Evolutionary conservation across 2,113 vertebrate species (phyloP), one percentile per base, ranked within the genome.

Genomic region (Gasterosteus aculeatus): DNA sequence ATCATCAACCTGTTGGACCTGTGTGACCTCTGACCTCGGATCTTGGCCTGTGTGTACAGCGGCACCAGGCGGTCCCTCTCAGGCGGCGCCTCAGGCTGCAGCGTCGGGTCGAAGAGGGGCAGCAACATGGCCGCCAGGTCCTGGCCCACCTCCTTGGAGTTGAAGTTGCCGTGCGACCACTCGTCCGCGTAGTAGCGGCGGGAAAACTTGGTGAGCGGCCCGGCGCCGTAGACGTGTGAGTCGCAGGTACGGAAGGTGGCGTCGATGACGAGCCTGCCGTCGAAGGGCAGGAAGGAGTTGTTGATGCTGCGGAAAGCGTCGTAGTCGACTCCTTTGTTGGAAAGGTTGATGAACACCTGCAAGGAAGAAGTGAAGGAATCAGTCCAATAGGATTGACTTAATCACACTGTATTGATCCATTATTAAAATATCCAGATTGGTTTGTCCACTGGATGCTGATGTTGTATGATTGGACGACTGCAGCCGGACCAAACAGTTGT

Each of bases 141-240:
- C 75, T 85, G 95, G 22, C 98, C 98, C 59, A 98, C 88, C 82
- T 99, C 96, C 82, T 90, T 95, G 38, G 96, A 97, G 89, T 58
- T 97, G 91, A 97, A 97, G 89, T 87, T 85, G 75, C 79, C 91
- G 57, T 97, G 95, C 29, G 93, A 92, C 95, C 95, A 95, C 11
- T 94, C 92, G 5, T 95, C 95, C 1, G 90, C 82, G 15, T 93
- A 91, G 69, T 96, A 97, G 19, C 88, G 80, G 19, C 93, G 94
- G 71, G 96, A 95, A 89, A 95, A 98, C 64, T 96, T 98, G 44
- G 97, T 98, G 75, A 98, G 90, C n/a, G 98, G 91, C 5, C 97
- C 97, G 0, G 96, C 97, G 1, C 93, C 96, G 60, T 87, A 92
- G 81, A 99, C 94, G 69, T 88, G 77, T 10, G 81, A 18, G 75